Conservation (phyloP, 2,113 vertebrate species). For the Petaurus breviceps region DNA sequence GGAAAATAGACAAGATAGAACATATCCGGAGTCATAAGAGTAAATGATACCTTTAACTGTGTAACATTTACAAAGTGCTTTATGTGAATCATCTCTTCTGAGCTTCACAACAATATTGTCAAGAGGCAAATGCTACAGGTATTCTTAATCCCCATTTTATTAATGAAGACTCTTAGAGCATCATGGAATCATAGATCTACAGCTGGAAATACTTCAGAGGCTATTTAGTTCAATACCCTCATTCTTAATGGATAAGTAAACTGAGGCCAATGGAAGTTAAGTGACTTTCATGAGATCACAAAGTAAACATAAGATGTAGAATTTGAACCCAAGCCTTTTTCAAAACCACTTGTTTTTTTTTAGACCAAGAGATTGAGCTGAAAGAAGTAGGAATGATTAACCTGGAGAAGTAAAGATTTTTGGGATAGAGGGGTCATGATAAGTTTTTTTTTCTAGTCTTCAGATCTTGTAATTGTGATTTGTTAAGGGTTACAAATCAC, state of each 20-base stretch:
- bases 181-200: neutral
- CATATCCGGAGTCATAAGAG: neutral
- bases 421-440: neutral
- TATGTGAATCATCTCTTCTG: neutral
- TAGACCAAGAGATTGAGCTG: neutral
- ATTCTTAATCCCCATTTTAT: neutral
- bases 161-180: neutral
- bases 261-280: neutral
- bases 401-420: neutral
- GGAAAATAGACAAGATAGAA: neutral
- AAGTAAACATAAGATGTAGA: neutral
- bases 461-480: neutral
- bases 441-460: neutral
- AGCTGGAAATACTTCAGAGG: neutral
- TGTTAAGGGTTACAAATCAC: neutral
- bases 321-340: neutral
- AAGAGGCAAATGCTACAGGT: neutral
- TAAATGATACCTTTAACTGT: neutral
- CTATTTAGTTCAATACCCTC: neutral
- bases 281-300: neutral
- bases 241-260: neutral
- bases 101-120: neutral
- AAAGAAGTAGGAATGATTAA: neutral
- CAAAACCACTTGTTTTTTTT: neutral
- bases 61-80: neutral